phyloP scores from a whole-genome alignment of 2,888 invertebrate genomes.

The Anthrax anthrax region DNA sequence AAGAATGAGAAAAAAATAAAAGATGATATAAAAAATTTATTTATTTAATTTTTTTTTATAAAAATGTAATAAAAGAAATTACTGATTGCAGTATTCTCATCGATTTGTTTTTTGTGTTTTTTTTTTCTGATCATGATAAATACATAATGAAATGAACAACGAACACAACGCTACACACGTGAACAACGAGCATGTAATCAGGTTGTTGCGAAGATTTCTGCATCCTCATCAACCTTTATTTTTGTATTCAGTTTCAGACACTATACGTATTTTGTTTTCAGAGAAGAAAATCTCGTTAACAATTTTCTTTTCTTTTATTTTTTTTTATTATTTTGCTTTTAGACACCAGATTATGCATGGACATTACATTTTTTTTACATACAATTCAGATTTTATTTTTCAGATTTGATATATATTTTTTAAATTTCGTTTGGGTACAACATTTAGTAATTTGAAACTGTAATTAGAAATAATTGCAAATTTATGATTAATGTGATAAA shows the following conservation, averaged over 20 bases:
- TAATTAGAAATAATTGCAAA: slow-evolving; percentile 12
- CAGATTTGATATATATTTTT: background rate
- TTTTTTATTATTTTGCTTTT: no score
- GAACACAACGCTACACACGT: no score
- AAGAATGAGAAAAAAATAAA: background rate
- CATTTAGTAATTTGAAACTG: slow-evolving; percentile 5
- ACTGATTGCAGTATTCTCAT: background rate
- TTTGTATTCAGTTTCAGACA: no score
- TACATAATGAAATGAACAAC: background rate
- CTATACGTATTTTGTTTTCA: no score
- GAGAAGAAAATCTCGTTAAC: no score
- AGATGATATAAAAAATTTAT: background rate
- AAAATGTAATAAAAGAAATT: background rate
- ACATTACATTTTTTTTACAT: no score
- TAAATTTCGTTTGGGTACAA: background rate
- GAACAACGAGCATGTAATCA: no score
- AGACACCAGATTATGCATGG: background rate
- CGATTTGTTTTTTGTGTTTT: background rate
- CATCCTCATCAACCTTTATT: no score
- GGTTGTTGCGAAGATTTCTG: no score
- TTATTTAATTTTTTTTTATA: background rate
- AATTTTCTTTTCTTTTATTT: background rate
- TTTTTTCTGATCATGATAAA: no score
- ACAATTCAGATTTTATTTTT: no score
- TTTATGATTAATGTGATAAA: slow-evolving; percentile 1